Percentiles rank a stretch among this genome's conserved stretches.
phyloP scores from a whole-genome alignment of 2,113 vertebrate species.

The Cyanoderma ruficeps region DNA sequence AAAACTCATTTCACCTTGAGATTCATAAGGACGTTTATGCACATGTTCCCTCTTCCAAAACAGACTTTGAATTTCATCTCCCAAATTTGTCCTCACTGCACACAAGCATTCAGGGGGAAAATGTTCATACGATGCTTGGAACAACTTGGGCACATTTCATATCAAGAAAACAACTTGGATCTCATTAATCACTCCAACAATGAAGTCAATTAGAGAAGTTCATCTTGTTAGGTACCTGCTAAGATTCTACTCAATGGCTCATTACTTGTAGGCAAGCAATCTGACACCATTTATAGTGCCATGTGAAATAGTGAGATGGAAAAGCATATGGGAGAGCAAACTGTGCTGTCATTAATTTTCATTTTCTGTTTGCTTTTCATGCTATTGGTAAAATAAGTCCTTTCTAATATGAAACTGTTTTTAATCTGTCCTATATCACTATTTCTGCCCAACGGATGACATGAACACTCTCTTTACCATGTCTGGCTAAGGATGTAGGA shows the following conservation, averaged over 20 bases:
- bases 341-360: neutral
- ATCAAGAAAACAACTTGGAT: neutral
- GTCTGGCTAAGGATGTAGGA: neutral
- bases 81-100: neutral
- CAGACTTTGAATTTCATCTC: neutral
- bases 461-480: neutral
- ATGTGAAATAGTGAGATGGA: neutral
- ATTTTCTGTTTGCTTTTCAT: neutral
- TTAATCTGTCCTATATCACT: neutral
- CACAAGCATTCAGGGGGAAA: neutral
- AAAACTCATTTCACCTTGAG: slow-evolving; percentile 1
- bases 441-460: neutral
- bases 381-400: neutral
- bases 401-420: neutral
- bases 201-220: slow-evolving; percentile 36
- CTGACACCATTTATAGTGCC: neutral
- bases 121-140: neutral
- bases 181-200: slow-evolving; percentile 35
- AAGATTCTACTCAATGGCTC: slow-evolving; percentile 16
- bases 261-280: slow-evolving; percentile 10
- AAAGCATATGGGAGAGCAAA: neutral
- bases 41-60: neutral
- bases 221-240: slow-evolving; percentile 42
- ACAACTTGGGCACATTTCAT: neutral
- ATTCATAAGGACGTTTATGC: neutral